A percentile compares a stretch with the other conserved stretches of the same genome.
phyloP scores from a whole-genome alignment of 2,888 invertebrate species.

The Elysia crispata region DNA sequence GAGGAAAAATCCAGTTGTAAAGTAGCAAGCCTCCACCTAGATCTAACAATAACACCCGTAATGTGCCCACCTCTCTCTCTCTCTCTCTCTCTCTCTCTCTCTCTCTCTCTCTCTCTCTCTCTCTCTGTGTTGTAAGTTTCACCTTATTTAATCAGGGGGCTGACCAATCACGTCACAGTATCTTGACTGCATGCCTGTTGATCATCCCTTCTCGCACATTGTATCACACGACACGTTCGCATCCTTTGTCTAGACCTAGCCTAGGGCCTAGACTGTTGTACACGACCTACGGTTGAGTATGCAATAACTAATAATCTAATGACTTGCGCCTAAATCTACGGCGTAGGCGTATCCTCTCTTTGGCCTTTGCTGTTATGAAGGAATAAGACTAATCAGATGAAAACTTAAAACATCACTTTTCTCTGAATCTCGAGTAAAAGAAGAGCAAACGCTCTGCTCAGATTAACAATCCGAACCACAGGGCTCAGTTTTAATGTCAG shows the following conservation, averaged over 20 bases:
- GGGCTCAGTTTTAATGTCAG: background rate
- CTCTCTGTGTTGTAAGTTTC: too few relatives aligned
- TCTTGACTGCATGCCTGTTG: constrained; percentile 34
- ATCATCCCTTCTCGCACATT: background rate
- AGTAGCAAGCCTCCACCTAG: too few relatives aligned
- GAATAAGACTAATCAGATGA: constrained; percentile 41
- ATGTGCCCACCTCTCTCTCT: too few relatives aligned
- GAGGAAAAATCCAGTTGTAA: too few relatives aligned
- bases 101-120: too few relatives aligned
- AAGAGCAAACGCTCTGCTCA: constrained; percentile 43
- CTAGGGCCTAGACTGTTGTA: too few relatives aligned
- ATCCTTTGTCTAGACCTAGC: background rate
- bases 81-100: too few relatives aligned
- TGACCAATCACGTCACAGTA: too few relatives aligned
- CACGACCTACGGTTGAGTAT: too few relatives aligned
- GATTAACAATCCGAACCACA: constrained; percentile 25
- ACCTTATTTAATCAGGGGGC: too few relatives aligned
- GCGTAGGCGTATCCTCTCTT: constrained; percentile 41
- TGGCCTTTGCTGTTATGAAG: constrained; percentile 46
- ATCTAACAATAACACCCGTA: too few relatives aligned
- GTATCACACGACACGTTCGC: background rate
- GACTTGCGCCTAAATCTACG: constrained; percentile 20
- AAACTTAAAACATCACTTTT: constrained; percentile 43
- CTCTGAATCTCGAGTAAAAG: constrained; percentile 47
- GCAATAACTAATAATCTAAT: background rate